Evolutionary conservation across 2,113 vertebrate species (phyloP).

Genomic region (Lates calcarifer): DNA sequence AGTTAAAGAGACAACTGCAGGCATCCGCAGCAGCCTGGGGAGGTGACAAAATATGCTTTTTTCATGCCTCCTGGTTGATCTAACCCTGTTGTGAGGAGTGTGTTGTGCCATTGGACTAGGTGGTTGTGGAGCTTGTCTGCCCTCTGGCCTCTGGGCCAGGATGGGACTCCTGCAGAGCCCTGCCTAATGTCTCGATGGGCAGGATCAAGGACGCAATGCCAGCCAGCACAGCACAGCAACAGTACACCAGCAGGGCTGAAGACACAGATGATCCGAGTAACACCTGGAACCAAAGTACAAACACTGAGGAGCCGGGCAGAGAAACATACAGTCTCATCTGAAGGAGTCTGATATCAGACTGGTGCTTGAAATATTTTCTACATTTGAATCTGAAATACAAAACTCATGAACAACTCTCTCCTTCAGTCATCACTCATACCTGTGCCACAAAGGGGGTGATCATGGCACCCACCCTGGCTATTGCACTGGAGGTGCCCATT

Average conservation of each 20-base stretch:
- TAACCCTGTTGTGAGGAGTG: not conserved
- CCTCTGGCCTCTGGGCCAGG: not conserved
- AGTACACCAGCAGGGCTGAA: constrained; percentile 70
- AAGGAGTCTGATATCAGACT: not conserved
- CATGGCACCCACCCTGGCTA: constrained; percentile 89
- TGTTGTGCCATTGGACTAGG: not conserved
- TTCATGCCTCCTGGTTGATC: constrained; percentile 1
- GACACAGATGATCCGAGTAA: constrained; percentile 59
- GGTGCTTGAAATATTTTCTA: not conserved
- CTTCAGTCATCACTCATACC: too few relatives aligned
- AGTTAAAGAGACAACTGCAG: constrained; percentile 11
- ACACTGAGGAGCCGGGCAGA: not conserved
- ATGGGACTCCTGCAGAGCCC: constrained; percentile 56
- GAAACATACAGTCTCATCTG: not conserved
- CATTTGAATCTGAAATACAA: not conserved
- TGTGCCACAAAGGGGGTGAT: constrained; percentile 94
- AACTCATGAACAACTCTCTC: not conserved
- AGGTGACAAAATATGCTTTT: constrained; percentile 1
- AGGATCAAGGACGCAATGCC: constrained; percentile 51
- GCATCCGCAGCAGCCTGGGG: constrained; percentile 10
- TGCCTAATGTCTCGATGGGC: constrained; percentile 72
- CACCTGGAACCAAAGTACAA: constrained; percentile 61
- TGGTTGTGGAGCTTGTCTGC: not conserved
- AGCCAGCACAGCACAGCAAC: constrained; percentile 65
- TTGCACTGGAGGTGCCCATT: constrained; percentile 88